These are phyloP conservation scores for Tachyglossus aculeatus DNA, from an alignment of 2,797 vertebrate species.

Conservation along the genomic window DNA sequence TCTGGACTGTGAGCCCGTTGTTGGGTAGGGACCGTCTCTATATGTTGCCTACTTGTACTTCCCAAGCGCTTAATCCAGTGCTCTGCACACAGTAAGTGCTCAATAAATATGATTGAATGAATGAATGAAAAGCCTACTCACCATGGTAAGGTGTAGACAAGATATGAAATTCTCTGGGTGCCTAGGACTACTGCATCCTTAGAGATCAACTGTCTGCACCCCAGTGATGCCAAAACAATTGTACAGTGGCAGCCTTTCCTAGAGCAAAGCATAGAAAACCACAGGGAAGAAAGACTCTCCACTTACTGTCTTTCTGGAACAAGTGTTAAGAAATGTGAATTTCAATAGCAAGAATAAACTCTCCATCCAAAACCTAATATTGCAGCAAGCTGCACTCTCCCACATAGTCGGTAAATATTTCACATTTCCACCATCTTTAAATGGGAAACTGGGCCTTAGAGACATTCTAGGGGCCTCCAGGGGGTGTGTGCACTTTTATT, in stretches of 20 bases:
- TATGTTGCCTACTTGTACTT: too few species aligned
- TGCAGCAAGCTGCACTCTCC: not conserved
- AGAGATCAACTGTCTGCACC: too few species aligned
- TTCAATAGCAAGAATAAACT: not conserved
- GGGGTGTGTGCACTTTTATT: conserved; percentile 9
- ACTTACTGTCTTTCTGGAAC: not conserved
- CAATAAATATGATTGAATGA: too few species aligned
- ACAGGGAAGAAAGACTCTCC: not conserved
- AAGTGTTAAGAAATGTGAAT: conserved; percentile 15
- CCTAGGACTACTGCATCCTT: too few species aligned
- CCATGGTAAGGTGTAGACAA: too few species aligned
- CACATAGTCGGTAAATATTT: not conserved
- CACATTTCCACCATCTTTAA: not conserved
- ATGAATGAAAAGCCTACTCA: too few species aligned
- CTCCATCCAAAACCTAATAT: not conserved
- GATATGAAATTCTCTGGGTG: too few species aligned
- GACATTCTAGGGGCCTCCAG: not conserved
- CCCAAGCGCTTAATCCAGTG: too few species aligned
- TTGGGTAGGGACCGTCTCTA: too few species aligned
- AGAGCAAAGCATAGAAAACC: conserved; percentile 1
- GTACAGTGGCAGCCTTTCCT: not conserved
- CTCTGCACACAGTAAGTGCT: too few species aligned
- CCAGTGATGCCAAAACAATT: not conserved
- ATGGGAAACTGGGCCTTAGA: conserved; percentile 1
- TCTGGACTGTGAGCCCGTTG: too few species aligned